A percentile compares a stretch with the other conserved stretches of the same genome.
Evolutionary conservation across 2,797 vertebrate genomes (phyloP).

Genomic region (Cynopterus sphinx): DNA sequence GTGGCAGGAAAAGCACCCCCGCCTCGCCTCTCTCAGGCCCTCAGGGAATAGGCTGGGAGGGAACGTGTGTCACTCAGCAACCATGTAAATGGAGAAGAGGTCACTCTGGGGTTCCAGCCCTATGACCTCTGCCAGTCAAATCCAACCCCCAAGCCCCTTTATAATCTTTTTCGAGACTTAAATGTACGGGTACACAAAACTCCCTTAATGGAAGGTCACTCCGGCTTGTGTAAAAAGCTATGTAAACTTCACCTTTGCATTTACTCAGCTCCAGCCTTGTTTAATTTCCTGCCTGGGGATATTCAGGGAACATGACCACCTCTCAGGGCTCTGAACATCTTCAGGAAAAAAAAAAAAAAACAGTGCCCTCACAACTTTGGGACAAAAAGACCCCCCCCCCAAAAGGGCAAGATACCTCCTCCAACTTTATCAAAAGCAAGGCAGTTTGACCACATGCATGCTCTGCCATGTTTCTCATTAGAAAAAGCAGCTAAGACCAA

Average conservation of each 20-base stretch:
- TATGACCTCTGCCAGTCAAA: conserved; percentile 58
- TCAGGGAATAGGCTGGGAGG: neutral
- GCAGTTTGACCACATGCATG: neutral
- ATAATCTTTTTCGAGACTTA: conserved; percentile 50
- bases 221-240: conserved; percentile 63
- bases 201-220: conserved; percentile 64
- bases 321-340: conserved; percentile 1
- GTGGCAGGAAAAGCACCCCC: neutral
- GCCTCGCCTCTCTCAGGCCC: neutral
- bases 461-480: neutral
- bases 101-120: neutral
- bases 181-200: conserved; percentile 67
- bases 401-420: neutral
- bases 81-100: conserved; percentile 63
- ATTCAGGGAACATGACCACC: conserved; percentile 41
- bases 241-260: conserved; percentile 39
- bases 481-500: neutral
- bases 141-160: neutral
- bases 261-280: conserved; percentile 49
- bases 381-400: neutral
- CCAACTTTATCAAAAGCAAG: neutral
- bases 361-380: neutral
- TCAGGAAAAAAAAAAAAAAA: conserved; percentile 25
- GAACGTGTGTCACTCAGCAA: neutral
- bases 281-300: conserved; percentile 63